These are phyloP conservation scores for Malurus cyaneus DNA, from an alignment of 2,113 vertebrate species.

Conservation along the genomic window DNA sequence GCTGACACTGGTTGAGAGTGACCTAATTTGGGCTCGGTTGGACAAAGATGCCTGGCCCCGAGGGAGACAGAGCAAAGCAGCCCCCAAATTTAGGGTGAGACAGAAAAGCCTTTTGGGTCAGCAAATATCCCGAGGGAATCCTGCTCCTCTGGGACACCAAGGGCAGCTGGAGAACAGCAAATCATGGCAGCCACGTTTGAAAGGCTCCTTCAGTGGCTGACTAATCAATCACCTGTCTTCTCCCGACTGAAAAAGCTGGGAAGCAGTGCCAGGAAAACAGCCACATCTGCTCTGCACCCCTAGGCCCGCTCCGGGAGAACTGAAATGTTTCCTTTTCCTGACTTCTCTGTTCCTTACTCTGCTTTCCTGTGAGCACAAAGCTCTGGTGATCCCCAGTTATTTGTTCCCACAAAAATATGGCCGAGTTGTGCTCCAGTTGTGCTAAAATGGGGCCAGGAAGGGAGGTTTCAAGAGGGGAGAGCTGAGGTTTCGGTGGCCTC, in stretches of 20 bases:
- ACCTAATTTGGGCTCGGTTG: constrained; percentile 45
- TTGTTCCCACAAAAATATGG: neutral
- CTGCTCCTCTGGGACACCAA: neutral
- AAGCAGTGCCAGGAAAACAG: neutral
- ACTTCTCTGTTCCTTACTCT: neutral
- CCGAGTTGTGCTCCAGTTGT: neutral
- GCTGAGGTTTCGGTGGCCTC: neutral
- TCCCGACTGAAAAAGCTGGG: neutral
- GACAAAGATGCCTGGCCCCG: constrained; percentile 37
- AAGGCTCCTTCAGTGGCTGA: constrained; percentile 3
- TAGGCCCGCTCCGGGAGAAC: neutral
- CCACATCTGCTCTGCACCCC: neutral
- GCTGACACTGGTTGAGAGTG: constrained; percentile 24
- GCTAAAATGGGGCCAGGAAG: neutral
- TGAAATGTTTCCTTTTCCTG: neutral
- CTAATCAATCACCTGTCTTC: neutral
- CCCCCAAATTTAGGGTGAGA: neutral
- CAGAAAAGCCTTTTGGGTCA: neutral
- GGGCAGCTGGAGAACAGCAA: neutral
- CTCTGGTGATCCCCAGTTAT: fast-evolving
- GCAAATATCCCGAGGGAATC: neutral
- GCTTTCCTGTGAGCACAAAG: neutral
- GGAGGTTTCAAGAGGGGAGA: neutral
- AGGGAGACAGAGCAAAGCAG: neutral
- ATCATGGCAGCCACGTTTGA: neutral